Conservation (phyloP, 2,113 vertebrate genomes). For the Uria aalge region DNA sequence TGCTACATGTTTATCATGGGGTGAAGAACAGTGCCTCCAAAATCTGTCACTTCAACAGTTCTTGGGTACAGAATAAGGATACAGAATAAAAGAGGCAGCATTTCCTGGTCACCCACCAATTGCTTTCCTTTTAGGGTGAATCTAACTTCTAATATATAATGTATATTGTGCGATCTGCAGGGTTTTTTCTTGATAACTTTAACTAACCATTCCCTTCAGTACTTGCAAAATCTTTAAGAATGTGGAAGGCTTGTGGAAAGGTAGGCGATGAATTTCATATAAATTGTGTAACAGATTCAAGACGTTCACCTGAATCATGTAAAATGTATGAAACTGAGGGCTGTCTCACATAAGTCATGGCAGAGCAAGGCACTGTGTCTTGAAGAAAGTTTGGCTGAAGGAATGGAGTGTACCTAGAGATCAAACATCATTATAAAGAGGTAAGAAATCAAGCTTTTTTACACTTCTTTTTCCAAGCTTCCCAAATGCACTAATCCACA, state of each 20-base stretch:
- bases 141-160: neutral
- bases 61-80: neutral
- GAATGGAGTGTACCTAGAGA: neutral
- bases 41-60: neutral
- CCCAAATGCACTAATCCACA: neutral
- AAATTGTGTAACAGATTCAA: neutral
- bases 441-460: neutral
- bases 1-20: neutral
- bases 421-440: neutral
- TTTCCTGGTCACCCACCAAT: neutral
- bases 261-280: neutral
- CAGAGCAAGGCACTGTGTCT: neutral
- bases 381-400: neutral
- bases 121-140: neutral
- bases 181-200: neutral
- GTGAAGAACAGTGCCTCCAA: neutral
- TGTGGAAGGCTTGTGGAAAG: neutral
- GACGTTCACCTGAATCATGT: neutral
- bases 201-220: neutral
- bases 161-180: neutral
- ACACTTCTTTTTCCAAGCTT: neutral
- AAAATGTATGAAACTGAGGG: neutral
- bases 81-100: neutral
- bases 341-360: neutral
- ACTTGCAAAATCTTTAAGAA: neutral